A percentile compares a stretch with the other conserved stretches of the same genome.
These are phyloP conservation scores for Cardiocondyla obscurior DNA, from an alignment of 1,140 invertebrate genomes.

Conservation along the genomic window DNA sequence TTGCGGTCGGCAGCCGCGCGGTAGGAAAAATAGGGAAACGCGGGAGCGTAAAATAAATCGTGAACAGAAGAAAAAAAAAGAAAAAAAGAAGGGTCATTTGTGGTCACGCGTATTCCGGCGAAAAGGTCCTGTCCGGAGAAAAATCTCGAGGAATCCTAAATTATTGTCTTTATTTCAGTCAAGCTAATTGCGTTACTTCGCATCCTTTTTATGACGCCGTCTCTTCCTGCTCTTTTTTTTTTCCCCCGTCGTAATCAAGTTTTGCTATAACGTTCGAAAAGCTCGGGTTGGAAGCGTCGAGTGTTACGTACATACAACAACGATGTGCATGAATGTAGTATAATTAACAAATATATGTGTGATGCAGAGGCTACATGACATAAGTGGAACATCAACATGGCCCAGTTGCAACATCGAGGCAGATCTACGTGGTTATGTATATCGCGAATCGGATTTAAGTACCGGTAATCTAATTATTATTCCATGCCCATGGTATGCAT, in stretches of 20 bases:
- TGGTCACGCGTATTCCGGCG: background rate
- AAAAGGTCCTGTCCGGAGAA: background rate
- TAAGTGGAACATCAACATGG: constrained; percentile 23
- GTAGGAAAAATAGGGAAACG: background rate
- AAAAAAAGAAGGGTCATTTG: background rate
- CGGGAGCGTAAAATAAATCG: constrained; percentile 45
- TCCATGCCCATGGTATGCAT: constrained; percentile 40
- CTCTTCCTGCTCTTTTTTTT: background rate
- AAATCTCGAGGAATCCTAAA: constrained; percentile 24
- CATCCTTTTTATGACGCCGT: no score
- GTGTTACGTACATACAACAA: background rate
- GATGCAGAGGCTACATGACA: background rate
- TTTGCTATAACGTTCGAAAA: background rate
- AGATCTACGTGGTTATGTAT: background rate
- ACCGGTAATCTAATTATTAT: constrained; percentile 57
- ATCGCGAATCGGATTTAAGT: constrained; percentile 54
- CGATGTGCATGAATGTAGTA: background rate
- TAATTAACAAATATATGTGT: background rate
- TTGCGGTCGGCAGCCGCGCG: constrained; percentile 9
- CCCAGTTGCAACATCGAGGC: constrained; percentile 5
- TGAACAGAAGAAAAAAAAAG: background rate
- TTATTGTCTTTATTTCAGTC: background rate
- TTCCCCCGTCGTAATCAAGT: background rate
- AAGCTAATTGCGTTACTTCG: background rate
- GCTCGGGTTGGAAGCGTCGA: background rate